Base-by-base conservation (phyloP, 2,113 vertebrate genomes). In the Notarius quadriscutis region DNA sequence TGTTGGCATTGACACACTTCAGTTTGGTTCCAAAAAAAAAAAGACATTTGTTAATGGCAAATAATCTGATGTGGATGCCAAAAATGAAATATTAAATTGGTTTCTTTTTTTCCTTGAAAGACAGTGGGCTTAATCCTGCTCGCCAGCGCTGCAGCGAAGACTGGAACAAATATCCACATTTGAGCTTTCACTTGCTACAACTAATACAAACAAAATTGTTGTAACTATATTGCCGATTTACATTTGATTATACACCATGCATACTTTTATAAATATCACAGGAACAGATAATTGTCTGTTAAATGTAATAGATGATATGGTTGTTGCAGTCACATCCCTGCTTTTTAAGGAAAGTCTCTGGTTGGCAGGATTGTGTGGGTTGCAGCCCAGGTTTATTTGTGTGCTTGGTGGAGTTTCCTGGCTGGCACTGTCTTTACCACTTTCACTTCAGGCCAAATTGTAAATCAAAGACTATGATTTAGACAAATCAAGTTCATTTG, bases 371-470 rank as follows among this genome's bases (percentile, higher is more conserved):
- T 60, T 63, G 67, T 81, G 20, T 75, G 87, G 87, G 55, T 50
- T 41, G 51, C 30, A 69, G 53, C 18, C 58, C 18, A 18, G 50
- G 17, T 93, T 93, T 92, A 94, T 94, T 93, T 95, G 91, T 87
- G 92, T 93, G 88, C 89, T 93, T 91, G 93, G 92, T 93, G 92
- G 92, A 94, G 93, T 94, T 94, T 95, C 93, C 93, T 94, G 94
- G 93, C 92, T 82, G 81, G 88, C 91, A 87, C 87, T 88, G 91
- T 75, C 88, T 74, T 89, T 81, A 84, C 88, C 65, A 81, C 81
- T 75, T 65, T 89, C 74, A 84, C 81, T 65, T 50, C 14, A 57
- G 51, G 55, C 67, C 85, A 89, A 85, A 85, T 67, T 41, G 58
- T 4, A 67, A 84, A 67, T 55, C 78, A 34, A 27, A 57, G 22